Conservation (phyloP, 2,888 invertebrate genomes). For the Unio delphinus region DNA sequence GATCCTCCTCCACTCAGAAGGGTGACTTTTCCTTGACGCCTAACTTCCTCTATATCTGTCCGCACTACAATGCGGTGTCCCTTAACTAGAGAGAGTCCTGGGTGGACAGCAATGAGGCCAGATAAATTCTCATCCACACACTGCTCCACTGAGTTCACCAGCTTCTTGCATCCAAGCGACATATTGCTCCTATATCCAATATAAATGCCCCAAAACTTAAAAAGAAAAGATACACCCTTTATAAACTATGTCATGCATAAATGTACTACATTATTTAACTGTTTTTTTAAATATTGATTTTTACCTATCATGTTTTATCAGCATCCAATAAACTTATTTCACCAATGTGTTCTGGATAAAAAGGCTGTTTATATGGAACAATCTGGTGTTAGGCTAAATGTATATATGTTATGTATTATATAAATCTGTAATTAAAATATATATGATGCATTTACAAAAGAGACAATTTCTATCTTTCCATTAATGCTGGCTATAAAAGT, state of each 20-base stretch:
- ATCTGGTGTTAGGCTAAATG: too few relatives aligned
- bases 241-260: too few relatives aligned
- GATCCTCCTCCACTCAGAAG: conserved; percentile 85
- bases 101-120: conserved; percentile 75
- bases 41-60: conserved; percentile 72
- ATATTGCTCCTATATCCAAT: conserved; percentile 1
- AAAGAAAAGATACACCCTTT: too few relatives aligned
- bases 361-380: too few relatives aligned
- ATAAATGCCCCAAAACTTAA: too few relatives aligned
- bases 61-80: conserved; percentile 76
- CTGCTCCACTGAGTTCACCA: conserved; percentile 53
- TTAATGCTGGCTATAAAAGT: too few relatives aligned
- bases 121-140: conserved; percentile 73
- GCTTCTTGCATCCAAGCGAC: conserved; percentile 46
- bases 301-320: background rate
- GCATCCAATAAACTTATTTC: background rate
- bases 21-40: conserved; percentile 74
- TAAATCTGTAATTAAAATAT: too few relatives aligned
- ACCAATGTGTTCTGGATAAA: background rate
- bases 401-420: too few relatives aligned
- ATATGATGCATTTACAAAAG: too few relatives aligned
- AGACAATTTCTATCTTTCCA: too few relatives aligned
- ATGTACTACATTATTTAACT: too few relatives aligned
- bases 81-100: conserved; percentile 74
- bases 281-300: background rate